Evolutionary conservation across 2,797 vertebrate genomes (phyloP).

Genomic region (Diplodus sargus): DNA sequence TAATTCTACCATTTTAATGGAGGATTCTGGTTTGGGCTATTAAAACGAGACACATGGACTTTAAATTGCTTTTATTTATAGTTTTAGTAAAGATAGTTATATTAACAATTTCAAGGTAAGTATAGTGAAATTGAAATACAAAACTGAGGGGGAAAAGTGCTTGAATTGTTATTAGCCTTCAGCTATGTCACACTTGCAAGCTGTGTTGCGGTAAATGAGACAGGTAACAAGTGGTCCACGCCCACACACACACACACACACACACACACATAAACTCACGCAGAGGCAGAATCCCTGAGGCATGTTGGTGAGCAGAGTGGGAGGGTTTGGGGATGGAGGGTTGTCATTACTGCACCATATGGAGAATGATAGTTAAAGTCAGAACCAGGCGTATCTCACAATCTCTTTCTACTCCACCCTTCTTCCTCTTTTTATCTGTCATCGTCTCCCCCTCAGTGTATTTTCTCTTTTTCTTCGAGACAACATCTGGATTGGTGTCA

Average conservation of each 20-base stretch:
- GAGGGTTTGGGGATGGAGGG: not conserved
- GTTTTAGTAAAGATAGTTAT: not conserved
- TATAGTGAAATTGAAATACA: not conserved
- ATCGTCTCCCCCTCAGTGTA: not conserved
- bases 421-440: constrained; percentile 1
- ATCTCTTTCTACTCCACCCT: constrained; percentile 39
- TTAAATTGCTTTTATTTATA: not conserved
- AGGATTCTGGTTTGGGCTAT: not conserved
- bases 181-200: constrained; percentile 55
- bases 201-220: constrained; percentile 85
- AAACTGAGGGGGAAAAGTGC: not conserved
- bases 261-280: constrained; percentile 7
- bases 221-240: constrained; percentile 70
- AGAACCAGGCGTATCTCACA: constrained; percentile 66
- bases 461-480: not conserved
- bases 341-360: constrained; percentile 62
- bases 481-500: not conserved
- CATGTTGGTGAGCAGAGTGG: constrained; percentile 14
- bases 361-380: constrained; percentile 72
- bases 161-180: constrained; percentile 15
- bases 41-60: too few relatives aligned
- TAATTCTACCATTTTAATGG: not conserved
- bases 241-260: constrained; percentile 1
- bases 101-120: not conserved
- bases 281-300: constrained; percentile 44